Evolutionary conservation across 2,888 invertebrate genomes (phyloP), one percentile per base, ranked within the genome.

Genomic region (Tenthredo livida): DNA sequence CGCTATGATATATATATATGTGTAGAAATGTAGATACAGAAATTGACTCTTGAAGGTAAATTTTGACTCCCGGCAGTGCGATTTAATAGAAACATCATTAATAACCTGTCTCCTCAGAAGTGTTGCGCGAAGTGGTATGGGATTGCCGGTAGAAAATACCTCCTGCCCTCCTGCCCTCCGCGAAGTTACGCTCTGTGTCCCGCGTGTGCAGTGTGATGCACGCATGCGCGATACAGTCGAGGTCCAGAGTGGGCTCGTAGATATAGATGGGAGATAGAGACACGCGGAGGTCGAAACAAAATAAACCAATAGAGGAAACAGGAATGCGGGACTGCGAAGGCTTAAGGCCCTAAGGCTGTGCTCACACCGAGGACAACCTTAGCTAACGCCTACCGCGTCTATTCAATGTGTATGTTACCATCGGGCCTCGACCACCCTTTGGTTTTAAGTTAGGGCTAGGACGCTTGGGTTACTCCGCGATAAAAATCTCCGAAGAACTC

Each of bases 191-290:
- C 86, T 85, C 85, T 58, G 82, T 86, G 86, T 85, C 85, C 84
- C 77, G 83, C 80, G 72, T 85, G 85, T 85, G 85, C 85, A 54
- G 84, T 85, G 85, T 84, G 86, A 85, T 85, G 85, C 87, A 86
- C 87, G 87, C 86, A 87, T 86, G 78, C 86, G 85, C 85, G 87
- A 87, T 87, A 87, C 80, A 86, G 86, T 80, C 84, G 70, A 61
- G 85, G 61, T 70, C 75, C 67, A 80, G 37, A 50, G 75, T 9
- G 67, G 21, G 33, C 33, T 83, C 70, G 50, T 88, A 88, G 89
- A 87, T 88, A 87, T 87, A 88, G 89, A 88, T 88, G 88, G 88
- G 84, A 88, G 88, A 88, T 89, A 89, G 87, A 88, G 88, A 87
- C 88, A 87, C 87, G 87, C 87, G 88, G 85, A 85, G 83, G 85